phyloP scores from a whole-genome alignment of 2,113 vertebrate genomes.

The Solea senegalensis region DNA sequence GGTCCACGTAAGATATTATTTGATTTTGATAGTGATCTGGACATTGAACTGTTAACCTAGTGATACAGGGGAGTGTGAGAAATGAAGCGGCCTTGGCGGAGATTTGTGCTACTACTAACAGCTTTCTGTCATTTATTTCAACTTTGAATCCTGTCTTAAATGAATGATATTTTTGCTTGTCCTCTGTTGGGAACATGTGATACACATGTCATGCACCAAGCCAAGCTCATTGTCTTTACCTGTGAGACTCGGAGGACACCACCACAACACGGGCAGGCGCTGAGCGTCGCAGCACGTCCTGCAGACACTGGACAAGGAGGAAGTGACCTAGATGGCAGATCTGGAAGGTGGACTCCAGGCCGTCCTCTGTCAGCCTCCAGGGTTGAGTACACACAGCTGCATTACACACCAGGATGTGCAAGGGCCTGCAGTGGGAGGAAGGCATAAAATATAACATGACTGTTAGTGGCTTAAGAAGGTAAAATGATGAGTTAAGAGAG shows the following conservation, averaged over 20 bases:
- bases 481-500: conserved; percentile 11
- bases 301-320: conserved; percentile 90
- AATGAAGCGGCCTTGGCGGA: too few relatives aligned
- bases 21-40: too few relatives aligned
- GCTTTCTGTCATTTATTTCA: too few relatives aligned
- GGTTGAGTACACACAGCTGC: conserved; percentile 86
- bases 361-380: conserved; percentile 90
- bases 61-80: too few relatives aligned
- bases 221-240: conserved; percentile 75
- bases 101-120: too few relatives aligned
- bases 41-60: too few relatives aligned
- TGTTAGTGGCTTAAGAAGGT: conserved; percentile 16
- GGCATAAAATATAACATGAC: conserved; percentile 27
- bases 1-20: too few relatives aligned
- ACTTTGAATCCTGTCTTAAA: too few relatives aligned
- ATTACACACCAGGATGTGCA: conserved; percentile 93
- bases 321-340: conserved; percentile 96
- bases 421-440: conserved; percentile 63
- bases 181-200: background rate
- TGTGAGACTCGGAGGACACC: conserved; percentile 97
- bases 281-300: conserved; percentile 84
- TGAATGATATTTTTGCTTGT: too few relatives aligned
- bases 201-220: background rate
- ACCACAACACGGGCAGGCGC: conserved; percentile 90
- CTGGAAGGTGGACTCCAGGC: conserved; percentile 94